A percentile compares a stretch with the other conserved stretches of the same genome.
phyloP scores from a whole-genome alignment of 2,113 vertebrate genomes.

The Ibidorhyncha struthersii region DNA sequence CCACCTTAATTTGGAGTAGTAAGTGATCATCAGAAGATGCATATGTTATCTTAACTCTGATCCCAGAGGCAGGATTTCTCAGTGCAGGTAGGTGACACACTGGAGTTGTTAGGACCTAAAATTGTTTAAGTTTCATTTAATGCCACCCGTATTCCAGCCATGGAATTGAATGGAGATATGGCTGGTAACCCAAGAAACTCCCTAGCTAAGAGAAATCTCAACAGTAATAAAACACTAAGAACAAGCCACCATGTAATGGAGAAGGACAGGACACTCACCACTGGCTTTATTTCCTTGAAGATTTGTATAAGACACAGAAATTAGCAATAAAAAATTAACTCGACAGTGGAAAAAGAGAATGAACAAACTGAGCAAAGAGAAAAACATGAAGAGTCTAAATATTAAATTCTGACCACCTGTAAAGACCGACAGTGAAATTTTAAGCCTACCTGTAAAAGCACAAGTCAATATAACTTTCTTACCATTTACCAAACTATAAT shows the following conservation, averaged over 20 bases:
- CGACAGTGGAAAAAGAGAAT: neutral
- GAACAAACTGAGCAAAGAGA: neutral
- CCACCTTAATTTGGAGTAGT: neutral
- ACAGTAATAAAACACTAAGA: neutral
- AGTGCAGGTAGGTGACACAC: neutral
- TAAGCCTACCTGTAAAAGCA: neutral
- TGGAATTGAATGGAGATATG: neutral
- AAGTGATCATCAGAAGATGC: neutral
- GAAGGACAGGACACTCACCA: neutral
- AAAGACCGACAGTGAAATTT: neutral
- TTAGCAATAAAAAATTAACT: neutral
- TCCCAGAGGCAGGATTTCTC: neutral
- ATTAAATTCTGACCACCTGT: neutral
- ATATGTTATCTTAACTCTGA: neutral
- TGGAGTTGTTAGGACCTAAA: neutral
- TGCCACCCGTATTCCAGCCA: neutral
- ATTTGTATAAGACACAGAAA: neutral
- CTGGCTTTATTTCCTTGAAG: neutral
- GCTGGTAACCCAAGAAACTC: neutral
- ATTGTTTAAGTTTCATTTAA: neutral
- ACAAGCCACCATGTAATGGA: neutral
- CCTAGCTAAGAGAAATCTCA: neutral
- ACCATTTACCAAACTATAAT: neutral
- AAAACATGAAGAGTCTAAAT: neutral
- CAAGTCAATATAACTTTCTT: neutral